These are phyloP conservation scores for Diachasmimorpha longicaudata DNA, from an alignment of 1,140 invertebrate species.

Conservation along the genomic window DNA sequence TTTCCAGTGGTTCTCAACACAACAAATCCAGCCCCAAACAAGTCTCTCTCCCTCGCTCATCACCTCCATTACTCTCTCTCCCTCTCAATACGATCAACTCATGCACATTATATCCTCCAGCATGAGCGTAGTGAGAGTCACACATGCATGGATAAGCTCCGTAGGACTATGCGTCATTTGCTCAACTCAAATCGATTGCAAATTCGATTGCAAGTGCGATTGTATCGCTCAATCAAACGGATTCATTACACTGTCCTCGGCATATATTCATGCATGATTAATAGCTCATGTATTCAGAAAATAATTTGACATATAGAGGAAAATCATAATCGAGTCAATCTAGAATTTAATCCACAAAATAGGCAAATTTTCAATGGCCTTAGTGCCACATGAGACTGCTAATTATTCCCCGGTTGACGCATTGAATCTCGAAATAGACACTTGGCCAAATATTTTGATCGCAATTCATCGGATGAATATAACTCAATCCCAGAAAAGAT, in stretches of 20 bases:
- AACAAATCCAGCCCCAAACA: neutral
- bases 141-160: conserved; percentile 16
- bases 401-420: conserved; percentile 42
- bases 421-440: conserved; percentile 35
- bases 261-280: neutral
- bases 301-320: neutral
- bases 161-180: conserved; percentile 3
- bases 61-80: neutral
- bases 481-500: neutral
- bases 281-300: neutral
- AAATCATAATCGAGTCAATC: neutral
- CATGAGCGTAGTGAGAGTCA: neutral
- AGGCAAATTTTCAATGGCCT: neutral
- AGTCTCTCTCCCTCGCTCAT: neutral
- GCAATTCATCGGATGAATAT: conserved; percentile 32
- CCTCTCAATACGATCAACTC: conserved; percentile 8
- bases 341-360: neutral
- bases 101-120: conserved; percentile 8
- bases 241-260: conserved; percentile 11
- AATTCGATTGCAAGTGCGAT: conserved; percentile 6
- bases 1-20: conserved; percentile 49
- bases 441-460: conserved; percentile 40
- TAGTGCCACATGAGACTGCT: conserved; percentile 18
- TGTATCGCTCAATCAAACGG: neutral
- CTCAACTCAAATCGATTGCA: conserved; percentile 1